phyloP scores from a whole-genome alignment of 2,113 vertebrate species.

The Daboia siamensis region DNA sequence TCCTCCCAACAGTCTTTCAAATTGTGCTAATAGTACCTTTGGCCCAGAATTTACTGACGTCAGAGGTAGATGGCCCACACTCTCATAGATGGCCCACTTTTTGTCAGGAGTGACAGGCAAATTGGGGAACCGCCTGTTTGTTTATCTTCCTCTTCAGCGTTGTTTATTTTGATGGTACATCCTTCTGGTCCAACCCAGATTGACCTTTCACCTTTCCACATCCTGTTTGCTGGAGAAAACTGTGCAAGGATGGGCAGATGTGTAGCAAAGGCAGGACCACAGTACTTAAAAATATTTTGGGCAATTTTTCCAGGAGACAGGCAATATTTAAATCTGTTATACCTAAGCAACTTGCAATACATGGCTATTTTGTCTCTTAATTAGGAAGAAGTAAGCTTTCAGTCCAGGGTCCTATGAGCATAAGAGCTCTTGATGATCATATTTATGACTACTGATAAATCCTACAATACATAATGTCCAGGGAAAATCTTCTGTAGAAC shows the following conservation, averaged over 20 bases:
- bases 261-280: constrained; percentile 25
- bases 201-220: constrained; percentile 69
- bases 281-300: constrained; percentile 60
- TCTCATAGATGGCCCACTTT: constrained; percentile 25
- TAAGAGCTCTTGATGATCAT: background rate
- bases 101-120: constrained; percentile 1
- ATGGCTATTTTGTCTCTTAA: background rate
- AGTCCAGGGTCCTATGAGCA: background rate
- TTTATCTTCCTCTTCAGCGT: constrained; percentile 74
- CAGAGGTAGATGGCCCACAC: constrained; percentile 37
- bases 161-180: constrained; percentile 81
- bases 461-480: background rate
- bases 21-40: constrained; percentile 40
- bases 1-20: constrained; percentile 30
- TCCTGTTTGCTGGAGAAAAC: constrained; percentile 73
- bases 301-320: constrained; percentile 50
- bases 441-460: background rate
- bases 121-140: constrained; percentile 65
- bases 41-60: constrained; percentile 62
- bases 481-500: constrained; percentile 1
- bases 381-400: background rate
- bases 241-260: constrained; percentile 37
- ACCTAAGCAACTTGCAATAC: constrained; percentile 14
- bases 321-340: constrained; percentile 48
- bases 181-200: constrained; percentile 65